Base-by-base conservation (phyloP, 2,888 invertebrate genomes). In the Cyclophora albipunctata region DNA sequence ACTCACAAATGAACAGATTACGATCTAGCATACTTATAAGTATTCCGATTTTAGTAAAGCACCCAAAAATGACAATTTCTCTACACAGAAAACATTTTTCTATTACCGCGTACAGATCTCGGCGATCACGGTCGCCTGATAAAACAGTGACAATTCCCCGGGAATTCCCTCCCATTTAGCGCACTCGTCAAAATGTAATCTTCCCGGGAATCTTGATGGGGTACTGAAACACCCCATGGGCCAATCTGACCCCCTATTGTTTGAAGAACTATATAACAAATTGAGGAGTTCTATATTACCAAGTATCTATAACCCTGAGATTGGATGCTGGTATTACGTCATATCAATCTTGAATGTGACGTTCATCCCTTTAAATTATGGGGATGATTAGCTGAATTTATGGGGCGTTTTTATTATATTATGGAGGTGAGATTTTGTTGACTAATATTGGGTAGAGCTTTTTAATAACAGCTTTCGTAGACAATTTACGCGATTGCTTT, bases 301-400 rank as follows among this genome's bases (percentile, higher is more conserved):
- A 47, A 42, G 47, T 53, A 50, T 55, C 37, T 7, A 20, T 4
- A 48, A 45, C 55, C 47, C 42, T 34, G 48, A 48, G 49, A 53
- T 45, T 46, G 52, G 47, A 45, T 50, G 50, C 51, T 46, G 47
- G 45, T 60, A 66, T 62, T 51, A 54, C 51, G 45, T 42, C 56
- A 55, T 57, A 71, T 72, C 64, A 61, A 66, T 69, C 69, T 64
- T 49, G 54, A 53, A 48, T 49, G 49, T 53, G 54, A 55, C 48
- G 45, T 50, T 63, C 58, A 56, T 58, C 54, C 52, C 54, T 48
- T 50, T 43, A 56, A 54, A 63, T 57, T 62, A 50, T 34, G 37
- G 47, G 45, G 45, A 45, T 35, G 20, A 5, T 33, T 33, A 7
- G 45, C 20, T 2, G 20, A 20, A 20, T 20, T 20, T 20, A 20